A percentile compares a stretch with the other conserved stretches of the same genome.
phyloP scores from a whole-genome alignment of 1,140 invertebrate species.

The Diuraphis noxia region DNA sequence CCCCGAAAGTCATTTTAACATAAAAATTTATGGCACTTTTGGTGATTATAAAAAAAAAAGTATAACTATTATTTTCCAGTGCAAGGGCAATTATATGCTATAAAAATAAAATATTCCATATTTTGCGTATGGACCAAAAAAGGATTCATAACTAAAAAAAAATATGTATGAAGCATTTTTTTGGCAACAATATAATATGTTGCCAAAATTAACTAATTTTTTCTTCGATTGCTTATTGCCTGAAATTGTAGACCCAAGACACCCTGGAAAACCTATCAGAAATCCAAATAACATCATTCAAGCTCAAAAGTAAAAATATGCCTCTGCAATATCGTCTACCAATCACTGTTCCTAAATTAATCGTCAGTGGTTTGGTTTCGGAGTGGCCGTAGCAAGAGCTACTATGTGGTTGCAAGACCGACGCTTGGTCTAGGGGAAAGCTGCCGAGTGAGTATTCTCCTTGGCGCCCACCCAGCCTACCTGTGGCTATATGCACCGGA shows the following conservation, averaged over 20 bases:
- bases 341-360: too few species aligned
- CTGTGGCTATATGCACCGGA: too few species aligned
- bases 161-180: not conserved
- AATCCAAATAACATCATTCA: not conserved
- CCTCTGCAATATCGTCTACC: too few species aligned
- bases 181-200: not conserved
- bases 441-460: too few species aligned
- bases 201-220: not conserved
- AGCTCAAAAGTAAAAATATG: not conserved
- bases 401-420: too few species aligned
- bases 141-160: not conserved
- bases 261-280: not conserved
- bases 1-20: slow-evolving; percentile 33
- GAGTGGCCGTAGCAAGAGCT: too few species aligned
- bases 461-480: too few species aligned
- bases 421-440: too few species aligned
- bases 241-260: not conserved
- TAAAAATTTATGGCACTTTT: not conserved
- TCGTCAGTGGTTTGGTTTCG: too few species aligned
- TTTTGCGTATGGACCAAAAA: not conserved
- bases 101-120: not conserved
- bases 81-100: not conserved
- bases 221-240: not conserved
- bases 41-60: not conserved
- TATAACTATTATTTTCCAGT: not conserved